Evolutionary conservation across 2,888 invertebrate species (phyloP).

Genomic region (Apocheima hispidaria): DNA sequence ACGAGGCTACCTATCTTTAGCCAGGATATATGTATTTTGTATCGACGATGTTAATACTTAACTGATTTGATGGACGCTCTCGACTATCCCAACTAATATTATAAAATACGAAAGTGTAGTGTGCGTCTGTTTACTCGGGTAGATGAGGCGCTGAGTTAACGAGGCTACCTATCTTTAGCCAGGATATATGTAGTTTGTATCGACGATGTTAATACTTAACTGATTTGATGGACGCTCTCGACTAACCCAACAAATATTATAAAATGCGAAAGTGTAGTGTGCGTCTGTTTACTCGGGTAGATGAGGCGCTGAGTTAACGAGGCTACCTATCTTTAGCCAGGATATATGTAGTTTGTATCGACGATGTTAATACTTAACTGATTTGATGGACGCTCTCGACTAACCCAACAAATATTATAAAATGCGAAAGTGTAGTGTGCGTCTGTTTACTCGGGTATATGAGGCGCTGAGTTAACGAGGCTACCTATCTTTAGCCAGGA

Average conservation of each 20-base stretch:
- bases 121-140: slow-evolving; percentile 45
- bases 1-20: slow-evolving; percentile 34
- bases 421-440: no score
- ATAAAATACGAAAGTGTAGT: no score
- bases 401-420: neutral
- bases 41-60: neutral
- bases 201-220: neutral
- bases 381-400: neutral
- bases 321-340: slow-evolving; percentile 31
- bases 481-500: no score
- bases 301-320: slow-evolving; percentile 44
- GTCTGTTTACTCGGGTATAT: no score
- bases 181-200: slow-evolving; percentile 3
- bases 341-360: neutral
- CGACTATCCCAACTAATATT: neutral
- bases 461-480: no score
- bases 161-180: slow-evolving; percentile 32
- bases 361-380: neutral
- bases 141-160: slow-evolving; percentile 45
- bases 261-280: no score
- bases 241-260: neutral
- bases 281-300: slow-evolving; percentile 46
- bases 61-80: neutral
- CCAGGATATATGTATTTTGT: slow-evolving; percentile 7
- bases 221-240: neutral